Conservation (phyloP, 2,888 invertebrate species). For the Leistus spinibarbis region DNA sequence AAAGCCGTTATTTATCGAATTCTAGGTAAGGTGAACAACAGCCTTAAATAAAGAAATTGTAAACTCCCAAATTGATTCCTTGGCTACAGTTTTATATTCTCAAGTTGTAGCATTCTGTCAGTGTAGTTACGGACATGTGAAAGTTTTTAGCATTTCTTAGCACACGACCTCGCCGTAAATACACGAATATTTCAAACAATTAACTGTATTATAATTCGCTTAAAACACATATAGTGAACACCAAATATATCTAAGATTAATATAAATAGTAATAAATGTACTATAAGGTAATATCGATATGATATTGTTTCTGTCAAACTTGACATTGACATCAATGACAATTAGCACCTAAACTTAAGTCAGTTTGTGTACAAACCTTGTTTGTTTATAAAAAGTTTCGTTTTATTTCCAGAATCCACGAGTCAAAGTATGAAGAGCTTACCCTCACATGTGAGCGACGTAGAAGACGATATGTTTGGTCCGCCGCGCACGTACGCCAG, state of each 20-base stretch:
- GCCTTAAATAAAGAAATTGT: too few species aligned
- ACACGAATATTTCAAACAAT: background rate
- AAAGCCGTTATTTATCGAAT: too few species aligned
- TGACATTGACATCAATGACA: background rate
- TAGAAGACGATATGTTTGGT: conserved; percentile 75
- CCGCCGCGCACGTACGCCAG: conserved; percentile 66
- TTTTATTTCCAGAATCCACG: background rate
- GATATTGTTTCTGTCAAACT: too few species aligned
- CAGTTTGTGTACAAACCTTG: too few species aligned
- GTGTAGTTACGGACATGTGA: conserved; percentile 12
- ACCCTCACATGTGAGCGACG: conserved; percentile 56
- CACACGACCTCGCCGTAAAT: background rate
- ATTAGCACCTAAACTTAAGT: background rate
- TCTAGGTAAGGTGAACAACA: too few species aligned
- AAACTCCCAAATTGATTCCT: too few species aligned
- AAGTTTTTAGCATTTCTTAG: conserved; percentile 11
- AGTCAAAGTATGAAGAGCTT: conserved; percentile 21
- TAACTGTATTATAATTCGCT: background rate
- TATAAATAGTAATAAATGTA: too few species aligned
- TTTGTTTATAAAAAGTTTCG: background rate
- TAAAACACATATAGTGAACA: background rate
- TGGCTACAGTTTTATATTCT: too few species aligned
- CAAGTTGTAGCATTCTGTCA: too few species aligned
- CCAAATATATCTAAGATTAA: too few species aligned
- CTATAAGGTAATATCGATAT: too few species aligned